Base-by-base conservation (phyloP, 2,113 vertebrate genomes). In the Rhineura floridana region DNA sequence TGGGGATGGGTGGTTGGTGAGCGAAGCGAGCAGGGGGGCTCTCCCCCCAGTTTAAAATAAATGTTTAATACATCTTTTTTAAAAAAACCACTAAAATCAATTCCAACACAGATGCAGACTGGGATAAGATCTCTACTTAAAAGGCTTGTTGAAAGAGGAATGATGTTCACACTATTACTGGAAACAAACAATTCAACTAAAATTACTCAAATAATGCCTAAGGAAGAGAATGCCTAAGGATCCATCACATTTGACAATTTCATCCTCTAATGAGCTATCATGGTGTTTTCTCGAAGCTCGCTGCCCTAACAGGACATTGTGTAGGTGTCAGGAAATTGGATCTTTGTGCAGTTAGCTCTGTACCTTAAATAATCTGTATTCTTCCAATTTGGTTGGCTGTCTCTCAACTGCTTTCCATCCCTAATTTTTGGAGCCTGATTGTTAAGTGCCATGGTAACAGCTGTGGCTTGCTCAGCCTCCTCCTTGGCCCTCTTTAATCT, bases 401-500 rank as follows among this genome's bases (percentile, higher is more conserved):
- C 72, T 79, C 3, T 90, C 81, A 91, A 73, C 0, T 4, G 33
- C 36, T 89, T 92, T 80, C 87, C 83, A 86, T 92, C 83, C 3
- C 13, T 87, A 11, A 83, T 52, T 75, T 91, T 86, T 67, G 92
- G 83, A n/a, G 73, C 67, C 75, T 39, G 88, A 48, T 2, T 83
- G 42, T 81, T 86, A 91, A 93, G 88, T 0, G 42, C 15, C 10
- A 92, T 92, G 19, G 88, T 93, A 10, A 80, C 62, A 70, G 83
- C 91, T 0, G 69, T 21, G 12, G 91, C 88, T 87, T 73, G 94
- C 86, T 96, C 87, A 44, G 90, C 87, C 70, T 97, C 97, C 94
- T 95, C 95, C 92, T 87, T 93, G 36, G 96, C 88, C 86, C 94
- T 95, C 63, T 93, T 94, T 84, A 96, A 87, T 36, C 93, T 95